Conservation (phyloP, 2,797 vertebrate genomes). For the Spatula clypeata region DNA sequence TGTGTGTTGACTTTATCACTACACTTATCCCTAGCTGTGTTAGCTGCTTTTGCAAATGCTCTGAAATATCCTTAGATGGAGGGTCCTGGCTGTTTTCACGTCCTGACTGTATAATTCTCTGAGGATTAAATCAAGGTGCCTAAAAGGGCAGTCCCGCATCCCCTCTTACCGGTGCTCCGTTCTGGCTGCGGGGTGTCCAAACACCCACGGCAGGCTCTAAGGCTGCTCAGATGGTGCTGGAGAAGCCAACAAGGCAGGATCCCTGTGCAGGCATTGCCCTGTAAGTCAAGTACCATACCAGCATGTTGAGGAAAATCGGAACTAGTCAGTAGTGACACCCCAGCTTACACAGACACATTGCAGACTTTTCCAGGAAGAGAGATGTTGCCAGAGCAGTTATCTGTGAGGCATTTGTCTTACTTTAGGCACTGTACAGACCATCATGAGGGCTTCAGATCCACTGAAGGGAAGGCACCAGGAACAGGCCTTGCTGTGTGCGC, state of each 20-base stretch:
- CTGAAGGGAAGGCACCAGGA: rapidly evolving
- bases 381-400: not conserved
- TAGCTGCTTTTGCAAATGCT: too few relatives aligned
- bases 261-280: not conserved
- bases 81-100: not conserved
- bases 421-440: not conserved
- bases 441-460: not conserved
- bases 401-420: not conserved
- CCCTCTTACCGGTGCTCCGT: not conserved
- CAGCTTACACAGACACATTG: rapidly evolving
- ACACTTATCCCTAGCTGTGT: too few relatives aligned
- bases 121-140: not conserved
- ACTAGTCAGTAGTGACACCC: not conserved
- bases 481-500: too few relatives aligned
- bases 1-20: not conserved
- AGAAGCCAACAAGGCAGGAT: not conserved
- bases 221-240: not conserved
- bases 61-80: too few relatives aligned
- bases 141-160: not conserved
- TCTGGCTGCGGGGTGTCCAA: not conserved
- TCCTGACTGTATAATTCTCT: not conserved
- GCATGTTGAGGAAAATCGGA: not conserved
- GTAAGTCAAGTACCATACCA: too few relatives aligned
- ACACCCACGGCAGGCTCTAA: not conserved
- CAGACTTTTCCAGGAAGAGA: not conserved